phyloP scores from a whole-genome alignment of 92 coral and sea anemone species.

The Desmophyllum pertusum region DNA sequence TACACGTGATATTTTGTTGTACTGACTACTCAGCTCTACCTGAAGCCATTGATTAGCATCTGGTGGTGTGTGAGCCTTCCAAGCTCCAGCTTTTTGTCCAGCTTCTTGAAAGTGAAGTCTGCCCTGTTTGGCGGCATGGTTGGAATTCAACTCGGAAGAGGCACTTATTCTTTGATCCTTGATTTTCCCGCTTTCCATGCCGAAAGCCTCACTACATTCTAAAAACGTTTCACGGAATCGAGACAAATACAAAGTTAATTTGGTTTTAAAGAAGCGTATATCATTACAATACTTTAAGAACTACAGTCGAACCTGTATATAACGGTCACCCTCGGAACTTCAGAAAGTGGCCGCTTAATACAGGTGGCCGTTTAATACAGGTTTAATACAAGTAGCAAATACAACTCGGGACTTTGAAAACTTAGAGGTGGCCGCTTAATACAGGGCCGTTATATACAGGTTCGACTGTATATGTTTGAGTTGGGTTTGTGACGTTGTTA shows the following conservation, averaged over 20 bases:
- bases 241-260: background rate
- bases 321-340: no score
- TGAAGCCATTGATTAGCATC: conserved; percentile 14
- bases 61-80: background rate
- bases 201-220: conserved; percentile 20
- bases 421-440: no score
- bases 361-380: no score
- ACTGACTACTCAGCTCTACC: background rate
- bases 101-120: background rate
- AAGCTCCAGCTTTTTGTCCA: background rate
- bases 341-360: no score
- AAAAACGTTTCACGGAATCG: background rate
- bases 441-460: no score
- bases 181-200: conserved; percentile 4
- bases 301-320: background rate
- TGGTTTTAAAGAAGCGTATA: no score
- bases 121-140: background rate
- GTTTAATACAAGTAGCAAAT: no score
- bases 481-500: no score
- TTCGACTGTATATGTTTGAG: no score
- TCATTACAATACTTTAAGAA: no score
- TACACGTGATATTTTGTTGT: conserved; percentile 3
- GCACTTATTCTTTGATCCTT: background rate
- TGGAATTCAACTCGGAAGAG: background rate
- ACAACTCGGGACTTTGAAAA: no score